Evolutionary conservation across 1,140 invertebrate genomes (phyloP).

Genomic region (Oscheius sp.): DNA sequence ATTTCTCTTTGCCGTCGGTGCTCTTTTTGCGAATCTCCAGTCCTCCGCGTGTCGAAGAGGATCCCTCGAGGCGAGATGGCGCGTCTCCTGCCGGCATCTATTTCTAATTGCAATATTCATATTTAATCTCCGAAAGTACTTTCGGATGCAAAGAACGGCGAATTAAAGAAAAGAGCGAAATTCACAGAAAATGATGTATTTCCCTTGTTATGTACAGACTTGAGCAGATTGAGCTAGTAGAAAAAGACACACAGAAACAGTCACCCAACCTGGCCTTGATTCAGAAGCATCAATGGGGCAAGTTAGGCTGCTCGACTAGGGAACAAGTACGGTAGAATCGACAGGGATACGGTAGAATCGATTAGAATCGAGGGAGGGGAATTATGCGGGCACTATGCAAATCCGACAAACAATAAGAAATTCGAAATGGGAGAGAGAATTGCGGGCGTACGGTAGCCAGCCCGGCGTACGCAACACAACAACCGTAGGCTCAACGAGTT

Average conservation of each 20-base stretch:
- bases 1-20: neutral
- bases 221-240: neutral
- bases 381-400: neutral
- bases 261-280: neutral
- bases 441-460: neutral
- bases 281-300: neutral
- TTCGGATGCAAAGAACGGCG: too few relatives aligned
- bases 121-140: too few relatives aligned
- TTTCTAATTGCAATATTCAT: neutral
- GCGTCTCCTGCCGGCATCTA: neutral
- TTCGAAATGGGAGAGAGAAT: neutral
- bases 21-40: neutral
- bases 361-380: too few relatives aligned
- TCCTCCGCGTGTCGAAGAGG: neutral
- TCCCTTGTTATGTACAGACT: neutral
- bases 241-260: too few relatives aligned
- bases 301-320: neutral
- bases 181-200: constrained; percentile 4
- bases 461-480: neutral
- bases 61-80: neutral
- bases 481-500: neutral
- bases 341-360: too few relatives aligned
- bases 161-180: too few relatives aligned
- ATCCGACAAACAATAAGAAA: neutral
- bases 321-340: too few relatives aligned